Base-by-base conservation (phyloP, 2,113 vertebrate genomes). In the Calypte anna region DNA sequence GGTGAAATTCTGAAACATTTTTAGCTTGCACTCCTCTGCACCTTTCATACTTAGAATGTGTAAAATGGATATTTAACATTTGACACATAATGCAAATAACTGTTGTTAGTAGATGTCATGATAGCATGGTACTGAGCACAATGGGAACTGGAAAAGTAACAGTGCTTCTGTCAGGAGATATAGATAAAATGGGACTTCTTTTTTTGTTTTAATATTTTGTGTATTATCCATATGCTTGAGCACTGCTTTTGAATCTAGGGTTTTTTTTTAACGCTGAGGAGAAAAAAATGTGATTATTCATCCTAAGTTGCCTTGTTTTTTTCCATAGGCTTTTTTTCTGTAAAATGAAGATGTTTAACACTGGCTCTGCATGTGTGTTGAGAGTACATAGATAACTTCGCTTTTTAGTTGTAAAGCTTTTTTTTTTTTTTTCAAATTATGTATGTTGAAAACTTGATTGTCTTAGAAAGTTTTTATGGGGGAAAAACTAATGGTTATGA, bases 1-100 rank as follows among this genome's bases (percentile, higher is more conserved):
- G n/a, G 76, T 38, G 7, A 69, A 94, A 91, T 85, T 85, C 33
- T 62, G 14, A 85, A 88, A 33, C 6, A 28, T 31, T 61, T 87
- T 51, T 51, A 43, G 1, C 0, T 74, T 76, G 13, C 8, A 30
- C 36, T 73, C 27, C 38, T 38, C 36, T 79, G 16, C 7, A n/a
- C 12, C 77, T 86, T 30, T 14, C 24, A 22, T 40, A 21, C 27
- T 83, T 33, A 36, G 31, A 73, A 69, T 40, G 14, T 31, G 7
- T 53, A 53, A 88, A 83, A 70, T 27, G 16, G 9, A 38, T 74
- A 58, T 67, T 83, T 68, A 70, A 28, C 21, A 14, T 72, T n/a
- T 38, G 27, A 16, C 0, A 1, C 2, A 3, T 28, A 77, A 74
- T 0, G 1, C 28, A 85, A 79, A 31, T 48, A 78, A 17, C 1